Conservation (phyloP, 1,140 invertebrate genomes). For the Campodea augens region DNA sequence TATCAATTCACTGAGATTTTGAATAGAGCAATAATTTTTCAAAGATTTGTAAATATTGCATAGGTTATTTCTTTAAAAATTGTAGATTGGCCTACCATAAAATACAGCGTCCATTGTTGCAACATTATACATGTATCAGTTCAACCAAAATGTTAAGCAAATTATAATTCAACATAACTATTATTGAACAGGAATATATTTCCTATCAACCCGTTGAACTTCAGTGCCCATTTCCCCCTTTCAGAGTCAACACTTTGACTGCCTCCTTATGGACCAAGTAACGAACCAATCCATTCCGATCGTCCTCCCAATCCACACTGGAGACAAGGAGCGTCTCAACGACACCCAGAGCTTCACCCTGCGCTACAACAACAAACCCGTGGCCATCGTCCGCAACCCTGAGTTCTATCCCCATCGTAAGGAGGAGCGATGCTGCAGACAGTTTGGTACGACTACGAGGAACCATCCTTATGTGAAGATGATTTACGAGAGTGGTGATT, state of each 20-base stretch:
- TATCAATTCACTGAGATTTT: no score
- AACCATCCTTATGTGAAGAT: constrained; percentile 87
- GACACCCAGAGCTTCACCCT: constrained; percentile 42
- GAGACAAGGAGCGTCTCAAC: constrained; percentile 56
- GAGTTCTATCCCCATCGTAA: constrained; percentile 92
- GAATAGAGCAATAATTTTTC: no score
- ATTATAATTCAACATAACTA: no score
- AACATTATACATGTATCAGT: no score
- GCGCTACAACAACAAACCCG: constrained; percentile 40
- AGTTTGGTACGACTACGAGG: constrained; percentile 80
- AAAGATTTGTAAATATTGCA: no score
- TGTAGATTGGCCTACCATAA: no score
- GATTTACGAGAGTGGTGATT: constrained; percentile 84
- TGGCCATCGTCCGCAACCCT: constrained; percentile 76
- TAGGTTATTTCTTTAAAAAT: no score
- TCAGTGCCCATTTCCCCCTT: constrained; percentile 18
- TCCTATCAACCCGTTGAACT: no score
- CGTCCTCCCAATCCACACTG: constrained; percentile 58
- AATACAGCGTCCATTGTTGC: no score
- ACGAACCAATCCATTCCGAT: constrained; percentile 90
- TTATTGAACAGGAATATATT: no score
- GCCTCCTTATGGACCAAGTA: constrained; percentile 45
- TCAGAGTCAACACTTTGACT: constrained; percentile 81
- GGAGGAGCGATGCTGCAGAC: constrained; percentile 74
- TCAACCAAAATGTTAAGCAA: no score